Percentiles rank a stretch among this genome's conserved stretches.
These are phyloP conservation scores for Misgurnus mizolepis DNA, from an alignment of 2,113 vertebrate genomes.

Conservation along the genomic window DNA sequence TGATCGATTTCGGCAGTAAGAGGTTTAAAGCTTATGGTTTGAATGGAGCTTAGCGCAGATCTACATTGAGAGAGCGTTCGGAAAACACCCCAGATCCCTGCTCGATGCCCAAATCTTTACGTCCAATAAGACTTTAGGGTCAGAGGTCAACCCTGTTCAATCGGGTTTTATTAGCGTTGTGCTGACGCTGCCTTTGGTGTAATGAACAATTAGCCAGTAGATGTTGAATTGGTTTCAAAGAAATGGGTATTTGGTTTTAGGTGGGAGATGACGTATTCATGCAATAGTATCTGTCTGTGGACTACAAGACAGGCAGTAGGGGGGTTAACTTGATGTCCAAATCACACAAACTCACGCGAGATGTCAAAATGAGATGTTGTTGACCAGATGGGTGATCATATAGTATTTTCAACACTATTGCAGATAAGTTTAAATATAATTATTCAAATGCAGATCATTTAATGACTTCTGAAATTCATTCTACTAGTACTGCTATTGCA, in stretches of 20 bases:
- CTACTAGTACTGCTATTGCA: too few species aligned
- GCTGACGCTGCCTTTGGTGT: constrained; percentile 7
- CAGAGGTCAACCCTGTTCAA: neutral
- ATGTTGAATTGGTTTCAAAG: neutral
- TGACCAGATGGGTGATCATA: too few species aligned
- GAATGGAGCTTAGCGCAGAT: constrained; percentile 7
- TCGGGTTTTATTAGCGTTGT: constrained; percentile 4
- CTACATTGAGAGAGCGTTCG: constrained; percentile 1
- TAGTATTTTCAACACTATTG: too few species aligned
- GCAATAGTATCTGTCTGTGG: too few species aligned
- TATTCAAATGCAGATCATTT: too few species aligned
- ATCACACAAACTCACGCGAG: too few species aligned
- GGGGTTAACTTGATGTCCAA: too few species aligned
- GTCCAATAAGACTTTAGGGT: neutral
- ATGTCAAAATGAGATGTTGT: too few species aligned
- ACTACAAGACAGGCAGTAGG: too few species aligned
- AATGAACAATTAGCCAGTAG: neutral
- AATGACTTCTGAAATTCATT: too few species aligned
- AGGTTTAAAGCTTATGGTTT: constrained; percentile 16
- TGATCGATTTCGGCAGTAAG: constrained; percentile 11
- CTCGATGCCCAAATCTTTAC: neutral
- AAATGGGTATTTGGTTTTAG: neutral
- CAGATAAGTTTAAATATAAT: too few species aligned
- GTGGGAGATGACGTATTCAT: too few species aligned
- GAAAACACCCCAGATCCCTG: neutral